phyloP scores from a whole-genome alignment of 2,797 vertebrate species.

The Cossypha caffra region DNA sequence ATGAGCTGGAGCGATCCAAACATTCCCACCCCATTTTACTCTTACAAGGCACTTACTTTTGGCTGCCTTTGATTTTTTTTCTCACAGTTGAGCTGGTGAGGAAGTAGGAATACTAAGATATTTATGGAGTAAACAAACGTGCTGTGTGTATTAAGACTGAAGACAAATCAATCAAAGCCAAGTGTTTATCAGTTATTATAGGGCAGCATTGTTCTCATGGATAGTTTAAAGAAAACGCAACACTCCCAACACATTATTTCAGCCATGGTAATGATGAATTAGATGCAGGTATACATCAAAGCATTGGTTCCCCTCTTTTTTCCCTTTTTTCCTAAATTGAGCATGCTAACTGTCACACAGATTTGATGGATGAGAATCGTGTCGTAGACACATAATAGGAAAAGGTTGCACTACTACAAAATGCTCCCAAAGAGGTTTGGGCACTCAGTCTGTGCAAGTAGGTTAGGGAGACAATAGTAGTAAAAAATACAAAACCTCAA shows the following conservation, averaged over 20 bases:
- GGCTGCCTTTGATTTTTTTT: not conserved
- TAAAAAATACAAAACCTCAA: not conserved
- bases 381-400: not conserved
- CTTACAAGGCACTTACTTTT: not conserved
- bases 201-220: not conserved
- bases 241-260: not conserved
- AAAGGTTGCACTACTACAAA: not conserved
- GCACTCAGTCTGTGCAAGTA: not conserved
- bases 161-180: not conserved
- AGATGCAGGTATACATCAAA: not conserved
- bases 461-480: accelerated
- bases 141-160: not conserved
- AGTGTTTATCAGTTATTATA: not conserved
- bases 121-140: not conserved
- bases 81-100: not conserved
- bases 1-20: not conserved
- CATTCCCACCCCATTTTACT: not conserved
- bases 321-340: not conserved
- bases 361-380: not conserved
- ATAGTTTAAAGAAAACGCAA: not conserved
- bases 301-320: not conserved
- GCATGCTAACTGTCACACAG: not conserved
- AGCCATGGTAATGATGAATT: not conserved
- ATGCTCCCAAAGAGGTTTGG: not conserved
- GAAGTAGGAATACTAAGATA: not conserved